phyloP scores from a whole-genome alignment of 2,113 vertebrate genomes.

The Lethenteron reissneri region DNA sequence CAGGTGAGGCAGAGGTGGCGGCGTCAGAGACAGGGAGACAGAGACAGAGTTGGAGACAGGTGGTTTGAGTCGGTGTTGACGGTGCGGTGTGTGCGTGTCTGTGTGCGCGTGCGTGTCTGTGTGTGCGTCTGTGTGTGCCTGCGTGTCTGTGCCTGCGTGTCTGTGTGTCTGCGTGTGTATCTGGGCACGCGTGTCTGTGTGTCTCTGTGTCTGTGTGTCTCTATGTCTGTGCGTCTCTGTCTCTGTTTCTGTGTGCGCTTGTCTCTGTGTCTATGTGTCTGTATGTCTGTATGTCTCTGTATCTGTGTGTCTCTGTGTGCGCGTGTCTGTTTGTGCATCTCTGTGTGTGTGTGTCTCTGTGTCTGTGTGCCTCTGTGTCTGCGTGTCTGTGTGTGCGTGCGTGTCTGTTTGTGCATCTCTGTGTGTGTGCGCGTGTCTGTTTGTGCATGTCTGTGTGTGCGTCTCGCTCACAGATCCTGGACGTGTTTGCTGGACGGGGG shows the following conservation, averaged over 20 bases:
- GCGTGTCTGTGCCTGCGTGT: too few species aligned
- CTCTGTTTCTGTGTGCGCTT: neutral
- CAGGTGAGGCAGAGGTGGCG: neutral
- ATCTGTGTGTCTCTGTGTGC: neutral
- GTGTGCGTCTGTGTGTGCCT: too few species aligned
- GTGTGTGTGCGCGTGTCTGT: neutral
- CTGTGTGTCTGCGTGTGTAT: too few species aligned
- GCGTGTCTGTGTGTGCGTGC: too few species aligned
- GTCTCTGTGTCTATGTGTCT: too few species aligned
- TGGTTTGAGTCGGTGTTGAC: neutral
- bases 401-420: neutral
- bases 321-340: neutral
- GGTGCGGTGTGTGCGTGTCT: neutral
- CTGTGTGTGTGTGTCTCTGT: too few species aligned
- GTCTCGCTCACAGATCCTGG: neutral
- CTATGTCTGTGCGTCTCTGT: neutral
- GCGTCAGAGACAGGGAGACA: neutral
- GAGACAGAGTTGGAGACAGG: neutral
- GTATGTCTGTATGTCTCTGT: too few species aligned
- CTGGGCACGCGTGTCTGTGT: too few species aligned
- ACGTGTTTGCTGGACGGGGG: neutral
- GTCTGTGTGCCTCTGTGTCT: too few species aligned
- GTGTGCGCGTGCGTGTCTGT: neutral
- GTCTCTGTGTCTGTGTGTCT: neutral
- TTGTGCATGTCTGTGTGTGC: neutral